Evolutionary conservation across 2,113 vertebrate species (phyloP), one percentile per base, ranked within the genome.

Genomic region (Bubo scandiacus): DNA sequence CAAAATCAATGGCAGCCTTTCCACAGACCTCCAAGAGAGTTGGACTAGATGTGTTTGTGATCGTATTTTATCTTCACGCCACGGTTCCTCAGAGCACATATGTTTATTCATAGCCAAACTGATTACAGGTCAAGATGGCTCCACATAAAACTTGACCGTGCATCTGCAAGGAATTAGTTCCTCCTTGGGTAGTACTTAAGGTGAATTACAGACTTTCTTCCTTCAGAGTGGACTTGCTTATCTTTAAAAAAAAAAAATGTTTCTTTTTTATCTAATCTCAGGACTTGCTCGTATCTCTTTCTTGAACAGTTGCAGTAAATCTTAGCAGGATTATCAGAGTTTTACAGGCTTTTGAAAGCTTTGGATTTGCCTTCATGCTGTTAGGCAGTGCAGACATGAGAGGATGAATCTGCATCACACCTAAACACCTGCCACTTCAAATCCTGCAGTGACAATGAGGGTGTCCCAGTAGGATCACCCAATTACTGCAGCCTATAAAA

Each of bases 321-420:
- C 95, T 92, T 94, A 92, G 89, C 32, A 87, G 95, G 86, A 97
- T 97, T 97, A 97, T 95, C 94, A 80, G 94, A 89, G 81, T 92
- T 96, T 88, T 72, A 94, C 81, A 95, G 94, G 89, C 62, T 77
- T 94, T 92, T 77, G 54, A 84, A 94, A 97, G 86, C 89, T 95
- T 91, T 85, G 70, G 95, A 79, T 95, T 91, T 96, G 54, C 88
- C 61, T 94, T 93, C 86, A 51, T 75, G 73, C 90, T 93, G 92
- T 94, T 92, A 93, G 68, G 57, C 92, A 91, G 83, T 3, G 5
- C 40, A 87, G 78, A 66, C 88, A n/a, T 38, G 92, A 96, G 77
- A 79, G 81, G 86, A 90, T 85, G 84, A 95, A 92, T 91, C 70
- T 94, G 61, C 91, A 96, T 95, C 89, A 86, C 84, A 86, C 54